Evolutionary conservation across 1,140 invertebrate species (phyloP).

Genomic region (Sycophila sp.): DNA sequence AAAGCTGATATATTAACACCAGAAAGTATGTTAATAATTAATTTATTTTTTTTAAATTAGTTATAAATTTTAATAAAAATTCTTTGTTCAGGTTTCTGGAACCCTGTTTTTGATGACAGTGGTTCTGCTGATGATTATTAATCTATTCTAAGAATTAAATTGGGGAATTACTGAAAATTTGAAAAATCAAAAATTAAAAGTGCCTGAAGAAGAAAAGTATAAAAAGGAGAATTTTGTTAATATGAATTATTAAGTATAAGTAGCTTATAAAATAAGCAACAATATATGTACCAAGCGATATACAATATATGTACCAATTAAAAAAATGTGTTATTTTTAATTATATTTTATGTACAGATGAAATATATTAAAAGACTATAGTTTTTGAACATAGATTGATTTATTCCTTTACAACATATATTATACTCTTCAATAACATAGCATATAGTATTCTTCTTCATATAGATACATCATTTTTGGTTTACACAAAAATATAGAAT

Average conservation of each 20-base stretch:
- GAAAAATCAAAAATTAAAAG: not conserved
- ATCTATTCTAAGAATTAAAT: no score
- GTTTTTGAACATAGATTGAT: conserved; percentile 63
- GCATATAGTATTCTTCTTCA: conserved; percentile 55
- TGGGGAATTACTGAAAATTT: not conserved
- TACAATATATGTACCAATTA: conserved; percentile 7
- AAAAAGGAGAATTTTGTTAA: conserved; percentile 4
- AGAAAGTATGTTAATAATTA: conserved; percentile 48
- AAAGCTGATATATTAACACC: conserved; percentile 56
- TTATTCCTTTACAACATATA: conserved; percentile 66
- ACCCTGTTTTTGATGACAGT: conserved; percentile 57
- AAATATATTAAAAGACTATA: conserved; percentile 36
- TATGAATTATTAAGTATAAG: not conserved
- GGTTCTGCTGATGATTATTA: no score
- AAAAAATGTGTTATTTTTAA: conserved; percentile 23
- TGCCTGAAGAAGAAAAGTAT: not conserved
- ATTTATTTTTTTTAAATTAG: not conserved
- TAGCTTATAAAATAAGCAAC: not conserved
- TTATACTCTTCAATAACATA: conserved; percentile 62
- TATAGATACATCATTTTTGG: conserved; percentile 52
- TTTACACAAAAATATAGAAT: conserved; percentile 66
- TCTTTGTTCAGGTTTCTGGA: conserved; percentile 57
- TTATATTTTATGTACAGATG: conserved; percentile 34
- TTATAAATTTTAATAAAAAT: not conserved
- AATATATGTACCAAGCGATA: not conserved